Percentiles rank a stretch among this genome's conserved stretches.
phyloP scores from a whole-genome alignment of 2,888 invertebrate genomes.

The Lithophane leautieri region DNA sequence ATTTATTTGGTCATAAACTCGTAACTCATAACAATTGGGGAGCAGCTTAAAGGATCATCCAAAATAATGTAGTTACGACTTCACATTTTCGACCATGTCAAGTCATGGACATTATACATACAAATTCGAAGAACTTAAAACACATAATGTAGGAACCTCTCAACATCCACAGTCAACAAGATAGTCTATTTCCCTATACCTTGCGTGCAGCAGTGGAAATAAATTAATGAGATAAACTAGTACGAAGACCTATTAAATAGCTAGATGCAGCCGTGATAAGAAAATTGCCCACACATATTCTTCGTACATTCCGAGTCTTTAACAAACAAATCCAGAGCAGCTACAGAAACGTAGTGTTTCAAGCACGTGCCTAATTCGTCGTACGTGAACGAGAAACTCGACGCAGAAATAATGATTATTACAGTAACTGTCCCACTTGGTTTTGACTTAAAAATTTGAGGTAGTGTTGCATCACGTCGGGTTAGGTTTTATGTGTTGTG shows the following conservation, averaged over 20 bases:
- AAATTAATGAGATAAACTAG: slow-evolving; percentile 21
- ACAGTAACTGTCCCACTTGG: not conserved
- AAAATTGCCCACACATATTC: slow-evolving; percentile 1
- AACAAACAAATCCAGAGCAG: not conserved
- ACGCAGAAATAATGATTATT: slow-evolving; percentile 25
- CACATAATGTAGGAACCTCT: not conserved
- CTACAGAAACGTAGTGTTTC: slow-evolving; percentile 5
- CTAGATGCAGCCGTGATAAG: slow-evolving; percentile 4
- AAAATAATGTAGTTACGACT: not conserved
- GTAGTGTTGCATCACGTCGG: slow-evolving; percentile 1
- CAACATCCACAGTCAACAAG: not conserved
- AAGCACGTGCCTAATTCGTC: slow-evolving; percentile 3
- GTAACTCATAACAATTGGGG: not conserved
- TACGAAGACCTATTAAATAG: slow-evolving; percentile 25
- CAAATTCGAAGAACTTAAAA: not conserved
- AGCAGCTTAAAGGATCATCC: not conserved
- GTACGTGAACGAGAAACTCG: slow-evolving; percentile 1
- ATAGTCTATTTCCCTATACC: not conserved
- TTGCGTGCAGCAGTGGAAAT: slow-evolving; percentile 23
- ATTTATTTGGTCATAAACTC: not conserved
- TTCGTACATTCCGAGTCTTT: not conserved
- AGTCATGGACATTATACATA: not conserved
- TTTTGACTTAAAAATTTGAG: slow-evolving; percentile 16
- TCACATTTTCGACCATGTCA: not conserved
- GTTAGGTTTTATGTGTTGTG: not conserved